phyloP scores from a whole-genome alignment of 2,797 vertebrate genomes.

The Brotula barbata region DNA sequence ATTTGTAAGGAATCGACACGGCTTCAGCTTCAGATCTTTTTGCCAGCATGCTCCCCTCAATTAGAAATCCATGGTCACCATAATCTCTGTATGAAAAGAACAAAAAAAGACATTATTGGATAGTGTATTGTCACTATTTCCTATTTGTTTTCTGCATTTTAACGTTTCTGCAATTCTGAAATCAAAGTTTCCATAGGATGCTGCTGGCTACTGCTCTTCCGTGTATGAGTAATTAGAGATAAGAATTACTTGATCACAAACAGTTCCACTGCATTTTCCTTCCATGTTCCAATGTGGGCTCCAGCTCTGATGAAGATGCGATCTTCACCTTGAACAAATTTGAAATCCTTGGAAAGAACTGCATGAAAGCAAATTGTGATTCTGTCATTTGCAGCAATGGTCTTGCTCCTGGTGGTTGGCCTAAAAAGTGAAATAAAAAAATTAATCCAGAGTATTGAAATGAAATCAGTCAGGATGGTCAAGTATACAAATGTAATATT shows the following conservation, averaged over 20 bases:
- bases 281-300: constrained; percentile 50
- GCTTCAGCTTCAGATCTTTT: background rate
- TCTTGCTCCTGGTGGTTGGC: constrained; percentile 31
- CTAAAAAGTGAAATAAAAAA: constrained; percentile 45
- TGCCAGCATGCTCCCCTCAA: constrained; percentile 76
- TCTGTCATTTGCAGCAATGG: constrained; percentile 45
- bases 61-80: constrained; percentile 77
- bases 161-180: too few species aligned
- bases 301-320: constrained; percentile 74
- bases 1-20: constrained; percentile 87
- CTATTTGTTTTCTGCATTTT: background rate
- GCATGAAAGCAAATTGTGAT: constrained; percentile 90
- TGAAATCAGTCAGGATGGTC: too few species aligned
- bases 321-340: constrained; percentile 60
- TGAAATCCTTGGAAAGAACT: constrained; percentile 86
- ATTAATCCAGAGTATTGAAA: background rate
- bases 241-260: constrained; percentile 62
- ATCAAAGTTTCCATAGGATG: too few species aligned
- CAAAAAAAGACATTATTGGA: background rate
- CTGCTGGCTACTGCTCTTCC: too few species aligned
- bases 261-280: constrained; percentile 57
- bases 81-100: constrained; percentile 68
- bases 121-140: background rate
- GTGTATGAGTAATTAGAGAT: too few species aligned
- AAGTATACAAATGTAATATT: background rate